These are phyloP conservation scores for Eupeodes luniger DNA, from an alignment of 2,888 invertebrate species.

Conservation along the genomic window DNA sequence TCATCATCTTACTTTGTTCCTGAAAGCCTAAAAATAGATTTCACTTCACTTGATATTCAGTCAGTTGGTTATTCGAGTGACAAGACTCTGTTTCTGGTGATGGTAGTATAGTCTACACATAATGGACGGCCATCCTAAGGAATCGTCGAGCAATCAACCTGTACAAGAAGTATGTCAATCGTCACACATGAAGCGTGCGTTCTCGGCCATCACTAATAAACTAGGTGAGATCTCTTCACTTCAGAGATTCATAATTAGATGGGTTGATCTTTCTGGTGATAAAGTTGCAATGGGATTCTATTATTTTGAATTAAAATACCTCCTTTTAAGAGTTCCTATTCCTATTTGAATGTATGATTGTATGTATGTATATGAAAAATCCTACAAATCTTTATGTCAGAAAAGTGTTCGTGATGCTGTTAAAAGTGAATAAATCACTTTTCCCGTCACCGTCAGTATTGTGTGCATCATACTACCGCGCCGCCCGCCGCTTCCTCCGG, in stretches of 20 bases:
- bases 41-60: slow-evolving; percentile 64
- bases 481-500: not conserved
- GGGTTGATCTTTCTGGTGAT: slow-evolving; percentile 41
- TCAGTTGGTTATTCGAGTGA: slow-evolving; percentile 22
- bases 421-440: slow-evolving; percentile 76
- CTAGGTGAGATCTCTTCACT: slow-evolving; percentile 65
- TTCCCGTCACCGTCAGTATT: slow-evolving; percentile 64
- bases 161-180: slow-evolving; percentile 75
- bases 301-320: slow-evolving; percentile 55
- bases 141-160: slow-evolving; percentile 54
- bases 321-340: slow-evolving; percentile 13
- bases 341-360: too few relatives aligned
- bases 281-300: slow-evolving; percentile 35
- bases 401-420: slow-evolving; percentile 67
- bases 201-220: slow-evolving; percentile 64
- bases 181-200: slow-evolving; percentile 62
- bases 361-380: not conserved
- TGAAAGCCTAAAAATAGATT: slow-evolving; percentile 66
- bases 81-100: slow-evolving; percentile 32
- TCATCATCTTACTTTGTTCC: slow-evolving; percentile 61
- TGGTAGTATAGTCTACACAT: not conserved
- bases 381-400: slow-evolving; percentile 77
- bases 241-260: slow-evolving; percentile 45
- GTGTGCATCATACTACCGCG: slow-evolving; percentile 13
- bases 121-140: slow-evolving; percentile 56